These are phyloP conservation scores for Sylvilagus floridanus DNA, from an alignment of 2,797 vertebrate genomes.

Conservation along the genomic window DNA sequence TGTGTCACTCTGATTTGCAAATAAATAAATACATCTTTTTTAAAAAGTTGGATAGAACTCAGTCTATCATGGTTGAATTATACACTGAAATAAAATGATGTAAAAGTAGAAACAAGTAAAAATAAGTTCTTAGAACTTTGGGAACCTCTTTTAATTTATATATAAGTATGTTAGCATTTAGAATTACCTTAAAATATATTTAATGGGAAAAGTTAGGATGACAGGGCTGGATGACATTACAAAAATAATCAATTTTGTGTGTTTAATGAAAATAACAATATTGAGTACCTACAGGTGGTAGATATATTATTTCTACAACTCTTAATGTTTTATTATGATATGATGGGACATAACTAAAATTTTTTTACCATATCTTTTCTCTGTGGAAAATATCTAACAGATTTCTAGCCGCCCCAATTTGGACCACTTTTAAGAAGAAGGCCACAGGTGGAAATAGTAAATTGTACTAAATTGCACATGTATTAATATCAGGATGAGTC, in stretches of 20 bases:
- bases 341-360: too few relatives aligned
- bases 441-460: too few relatives aligned
- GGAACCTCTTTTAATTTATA: not conserved
- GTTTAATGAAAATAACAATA: not conserved
- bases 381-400: not conserved
- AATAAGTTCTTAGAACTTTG: not conserved
- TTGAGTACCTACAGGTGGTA: too few relatives aligned
- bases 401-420: not conserved
- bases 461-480: not conserved
- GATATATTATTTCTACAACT: not conserved
- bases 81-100: not conserved
- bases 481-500: not conserved
- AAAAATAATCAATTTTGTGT: not conserved
- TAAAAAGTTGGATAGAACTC: not conserved
- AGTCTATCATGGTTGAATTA: not conserved
- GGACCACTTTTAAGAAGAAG: not conserved
- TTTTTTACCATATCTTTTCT: not conserved
- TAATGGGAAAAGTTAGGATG: not conserved
- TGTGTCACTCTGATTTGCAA: too few relatives aligned
- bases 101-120: not conserved
- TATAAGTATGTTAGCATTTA: not conserved
- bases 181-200: not conserved
- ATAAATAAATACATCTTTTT: too few relatives aligned
- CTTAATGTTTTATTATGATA: not conserved
- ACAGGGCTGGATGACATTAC: not conserved